Conservation (phyloP, 2,113 vertebrate genomes). For the Leptocoma aspasia region DNA sequence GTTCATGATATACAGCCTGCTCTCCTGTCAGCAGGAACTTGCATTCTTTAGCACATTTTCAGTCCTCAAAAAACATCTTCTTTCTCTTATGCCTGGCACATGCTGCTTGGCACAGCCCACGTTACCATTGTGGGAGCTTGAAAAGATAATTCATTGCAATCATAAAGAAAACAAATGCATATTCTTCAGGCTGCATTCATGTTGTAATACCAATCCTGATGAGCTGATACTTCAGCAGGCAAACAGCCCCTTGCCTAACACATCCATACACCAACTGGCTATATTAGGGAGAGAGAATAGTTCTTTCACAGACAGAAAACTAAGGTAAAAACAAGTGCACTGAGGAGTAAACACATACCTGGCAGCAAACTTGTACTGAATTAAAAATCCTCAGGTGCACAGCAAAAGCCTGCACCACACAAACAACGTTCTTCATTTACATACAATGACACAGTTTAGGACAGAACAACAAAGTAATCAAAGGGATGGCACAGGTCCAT, state of each 20-base stretch:
- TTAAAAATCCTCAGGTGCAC: neutral
- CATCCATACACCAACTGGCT: neutral
- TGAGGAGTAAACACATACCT: neutral
- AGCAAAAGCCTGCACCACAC: neutral
- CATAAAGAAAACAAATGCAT: neutral
- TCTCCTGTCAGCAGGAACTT: neutral
- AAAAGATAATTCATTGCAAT: conserved; percentile 4
- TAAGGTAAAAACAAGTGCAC: neutral
- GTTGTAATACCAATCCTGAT: neutral
- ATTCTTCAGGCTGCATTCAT: neutral
- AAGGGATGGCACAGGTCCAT: neutral
- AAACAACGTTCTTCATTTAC: neutral
- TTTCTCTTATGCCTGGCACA: neutral
- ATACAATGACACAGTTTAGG: neutral
- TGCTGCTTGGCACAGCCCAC: neutral
- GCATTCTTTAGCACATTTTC: neutral
- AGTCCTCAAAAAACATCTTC: neutral
- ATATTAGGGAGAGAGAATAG: neutral
- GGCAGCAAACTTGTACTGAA: neutral
- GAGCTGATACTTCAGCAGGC: neutral
- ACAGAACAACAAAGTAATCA: neutral
- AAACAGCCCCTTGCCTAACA: neutral
- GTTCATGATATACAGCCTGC: neutral
- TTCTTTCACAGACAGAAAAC: neutral
- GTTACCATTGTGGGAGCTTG: neutral